These are phyloP conservation scores for Urophycis tenuis DNA, from an alignment of 2,797 vertebrate species.

Conservation along the genomic window DNA sequence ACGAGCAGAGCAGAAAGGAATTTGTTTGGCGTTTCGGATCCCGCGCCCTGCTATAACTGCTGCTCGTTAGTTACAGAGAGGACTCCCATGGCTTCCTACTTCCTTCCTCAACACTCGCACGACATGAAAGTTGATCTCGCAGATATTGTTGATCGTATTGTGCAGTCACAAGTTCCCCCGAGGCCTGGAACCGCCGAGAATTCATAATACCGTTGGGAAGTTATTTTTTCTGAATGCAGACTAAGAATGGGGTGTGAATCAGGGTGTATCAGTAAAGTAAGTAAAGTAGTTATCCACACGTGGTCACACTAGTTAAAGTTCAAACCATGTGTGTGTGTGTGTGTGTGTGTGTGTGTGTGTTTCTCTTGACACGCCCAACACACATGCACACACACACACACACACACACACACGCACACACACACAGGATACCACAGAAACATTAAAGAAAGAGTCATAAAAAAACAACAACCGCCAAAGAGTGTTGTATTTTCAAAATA, in stretches of 20 bases:
- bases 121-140: not conserved
- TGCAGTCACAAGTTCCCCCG: not conserved
- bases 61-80: not conserved
- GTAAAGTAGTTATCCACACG: not conserved
- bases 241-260: not conserved
- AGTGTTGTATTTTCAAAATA: not conserved
- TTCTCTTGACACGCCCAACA: too few species aligned
- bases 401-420: not conserved
- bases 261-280: not conserved
- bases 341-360: not conserved
- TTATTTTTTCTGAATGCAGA: too few species aligned
- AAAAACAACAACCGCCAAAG: not conserved
- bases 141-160: not conserved
- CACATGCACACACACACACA: not conserved
- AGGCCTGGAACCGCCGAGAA: not conserved
- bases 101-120: not conserved
- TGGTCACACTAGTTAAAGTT: not conserved
- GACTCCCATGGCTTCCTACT: not conserved
- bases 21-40: not conserved
- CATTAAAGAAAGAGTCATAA: not conserved
- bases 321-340: constrained; percentile 1
- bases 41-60: not conserved
- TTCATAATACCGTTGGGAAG: not conserved
- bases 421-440: too few species aligned
- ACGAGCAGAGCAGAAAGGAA: not conserved